phyloP scores from a whole-genome alignment of 2,888 invertebrate species.

The Agrotis segetum region DNA sequence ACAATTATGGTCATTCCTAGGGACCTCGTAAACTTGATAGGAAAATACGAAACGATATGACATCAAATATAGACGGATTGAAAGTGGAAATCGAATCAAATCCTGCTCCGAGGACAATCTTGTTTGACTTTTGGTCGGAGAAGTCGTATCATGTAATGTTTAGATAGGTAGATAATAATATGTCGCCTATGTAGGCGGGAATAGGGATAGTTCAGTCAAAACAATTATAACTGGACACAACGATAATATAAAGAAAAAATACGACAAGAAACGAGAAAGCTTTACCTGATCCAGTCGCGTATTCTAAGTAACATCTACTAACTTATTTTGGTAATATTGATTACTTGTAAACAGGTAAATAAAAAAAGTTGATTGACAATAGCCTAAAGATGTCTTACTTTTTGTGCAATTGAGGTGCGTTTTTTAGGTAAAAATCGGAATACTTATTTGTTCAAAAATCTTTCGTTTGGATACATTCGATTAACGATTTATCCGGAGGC shows the following conservation, averaged over 20 bases:
- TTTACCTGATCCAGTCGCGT: too few species aligned
- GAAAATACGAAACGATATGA: constrained; percentile 50
- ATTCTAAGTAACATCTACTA: too few species aligned
- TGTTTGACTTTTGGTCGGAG: constrained; percentile 26
- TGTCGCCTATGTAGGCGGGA: background rate
- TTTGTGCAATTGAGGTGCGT: too few species aligned
- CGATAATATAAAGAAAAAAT: background rate
- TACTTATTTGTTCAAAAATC: too few species aligned
- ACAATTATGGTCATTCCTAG: too few species aligned
- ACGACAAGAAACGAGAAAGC: background rate
- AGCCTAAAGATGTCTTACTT: too few species aligned
- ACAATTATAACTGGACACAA: background rate
- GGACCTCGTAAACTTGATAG: constrained; percentile 39
- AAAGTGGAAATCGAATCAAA: constrained; percentile 44
- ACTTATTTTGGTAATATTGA: too few species aligned
- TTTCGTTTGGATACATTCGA: too few species aligned
- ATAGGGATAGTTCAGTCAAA: background rate
- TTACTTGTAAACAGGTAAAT: too few species aligned
- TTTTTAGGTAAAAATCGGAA: too few species aligned
- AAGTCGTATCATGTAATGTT: constrained; percentile 4
- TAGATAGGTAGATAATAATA: background rate
- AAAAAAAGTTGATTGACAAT: too few species aligned
- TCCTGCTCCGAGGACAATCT: constrained; percentile 50
- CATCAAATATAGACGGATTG: constrained; percentile 51
- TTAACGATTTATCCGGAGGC: too few species aligned